These are phyloP conservation scores for Fringilla coelebs DNA, from an alignment of 2,797 vertebrate genomes.

Conservation along the genomic window DNA sequence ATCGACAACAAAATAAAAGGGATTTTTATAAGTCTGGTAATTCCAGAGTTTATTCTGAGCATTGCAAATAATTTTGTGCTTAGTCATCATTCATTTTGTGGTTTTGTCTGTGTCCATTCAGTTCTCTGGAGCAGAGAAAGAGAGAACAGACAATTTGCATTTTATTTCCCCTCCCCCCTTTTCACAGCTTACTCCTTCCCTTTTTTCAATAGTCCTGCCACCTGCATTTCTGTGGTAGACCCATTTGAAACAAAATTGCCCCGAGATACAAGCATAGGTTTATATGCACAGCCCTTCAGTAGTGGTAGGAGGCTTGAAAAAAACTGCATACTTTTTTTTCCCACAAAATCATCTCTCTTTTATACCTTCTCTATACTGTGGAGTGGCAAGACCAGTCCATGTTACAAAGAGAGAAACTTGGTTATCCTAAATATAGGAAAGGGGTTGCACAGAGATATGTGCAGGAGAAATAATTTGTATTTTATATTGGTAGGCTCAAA, in stretches of 20 bases:
- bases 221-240: neutral
- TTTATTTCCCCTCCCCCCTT: neutral
- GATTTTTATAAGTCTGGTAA: neutral
- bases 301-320: neutral
- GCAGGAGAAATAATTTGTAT: neutral
- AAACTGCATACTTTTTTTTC: accelerated
- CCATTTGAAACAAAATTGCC: neutral
- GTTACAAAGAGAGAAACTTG: neutral
- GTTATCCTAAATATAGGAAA: neutral
- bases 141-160: neutral
- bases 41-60: neutral
- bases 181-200: neutral
- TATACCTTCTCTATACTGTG: neutral
- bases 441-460: neutral
- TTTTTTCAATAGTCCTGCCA: neutral
- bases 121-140: neutral
- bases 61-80: neutral
- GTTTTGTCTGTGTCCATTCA: neutral
- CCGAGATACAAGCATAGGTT: neutral
- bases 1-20: neutral
- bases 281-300: neutral
- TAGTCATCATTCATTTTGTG: neutral
- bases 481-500: neutral
- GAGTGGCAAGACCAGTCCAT: neutral
- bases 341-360: neutral